phyloP scores from a whole-genome alignment of 30 jellyfish, hydroid and myxozoan genomes.

The Cassiopea xamachana region DNA sequence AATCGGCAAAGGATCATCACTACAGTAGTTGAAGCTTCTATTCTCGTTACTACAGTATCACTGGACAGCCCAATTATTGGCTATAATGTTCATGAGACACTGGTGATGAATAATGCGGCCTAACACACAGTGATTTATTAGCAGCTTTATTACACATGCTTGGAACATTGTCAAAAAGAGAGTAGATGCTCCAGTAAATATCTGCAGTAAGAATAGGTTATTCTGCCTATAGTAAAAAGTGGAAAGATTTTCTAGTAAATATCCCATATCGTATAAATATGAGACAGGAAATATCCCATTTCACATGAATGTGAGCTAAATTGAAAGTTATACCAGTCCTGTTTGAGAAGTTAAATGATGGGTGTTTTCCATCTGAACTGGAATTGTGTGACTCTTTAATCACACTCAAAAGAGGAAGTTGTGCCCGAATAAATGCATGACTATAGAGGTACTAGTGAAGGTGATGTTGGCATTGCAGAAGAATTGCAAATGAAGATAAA shows the following conservation, averaged over 20 bases:
- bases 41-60: not conserved
- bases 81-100: not conserved
- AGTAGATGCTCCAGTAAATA: not conserved
- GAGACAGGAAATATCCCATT: not conserved
- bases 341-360: slow-evolving; percentile 21
- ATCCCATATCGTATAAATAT: slow-evolving; percentile 9
- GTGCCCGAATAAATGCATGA: slow-evolving; percentile 6
- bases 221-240: slow-evolving; percentile 9
- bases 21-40: slow-evolving; percentile 4
- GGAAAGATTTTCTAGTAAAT: slow-evolving; percentile 16
- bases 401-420: not conserved
- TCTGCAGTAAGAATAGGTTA: not conserved
- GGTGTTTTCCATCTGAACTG: not conserved
- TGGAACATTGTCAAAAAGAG: not conserved
- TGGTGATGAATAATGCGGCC: not conserved
- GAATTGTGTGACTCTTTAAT: slow-evolving; percentile 3
- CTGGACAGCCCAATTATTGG: slow-evolving; percentile 11
- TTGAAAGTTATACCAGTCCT: slow-evolving; percentile 18
- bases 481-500: slow-evolving; percentile 23
- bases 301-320: slow-evolving; percentile 13
- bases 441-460: slow-evolving; percentile 9
- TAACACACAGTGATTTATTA: slow-evolving; percentile 1
- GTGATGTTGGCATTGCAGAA: slow-evolving; percentile 45
- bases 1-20: slow-evolving; percentile 20
- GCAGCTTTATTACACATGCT: slow-evolving; percentile 4